phyloP scores from a whole-genome alignment of 2,888 invertebrate species.

The Ophion ventricosus region DNA sequence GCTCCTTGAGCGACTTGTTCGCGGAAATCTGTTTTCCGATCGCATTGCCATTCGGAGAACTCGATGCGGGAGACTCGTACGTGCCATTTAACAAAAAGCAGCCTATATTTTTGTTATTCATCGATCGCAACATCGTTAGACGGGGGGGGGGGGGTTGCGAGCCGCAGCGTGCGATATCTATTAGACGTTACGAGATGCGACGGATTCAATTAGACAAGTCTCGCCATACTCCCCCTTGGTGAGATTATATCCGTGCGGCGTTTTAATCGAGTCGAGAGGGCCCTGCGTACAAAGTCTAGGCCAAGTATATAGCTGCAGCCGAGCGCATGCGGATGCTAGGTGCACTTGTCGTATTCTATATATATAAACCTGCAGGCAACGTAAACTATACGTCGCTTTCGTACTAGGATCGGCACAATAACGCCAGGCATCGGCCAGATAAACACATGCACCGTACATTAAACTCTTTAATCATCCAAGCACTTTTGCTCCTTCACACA shows the following conservation, averaged over 20 bases:
- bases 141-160: not conserved
- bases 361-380: conserved; percentile 1
- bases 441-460: conserved; percentile 14
- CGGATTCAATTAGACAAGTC: conserved; percentile 43
- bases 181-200: conserved; percentile 41
- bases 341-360: conserved; percentile 21
- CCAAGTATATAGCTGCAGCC: conserved; percentile 9
- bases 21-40: not conserved
- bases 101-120: not conserved
- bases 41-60: not conserved
- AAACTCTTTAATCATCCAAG: conserved; percentile 49
- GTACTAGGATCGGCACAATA: conserved; percentile 33
- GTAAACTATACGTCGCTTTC: conserved; percentile 36
- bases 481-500: conserved; percentile 39
- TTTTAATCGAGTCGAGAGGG: conserved; percentile 60
- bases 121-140: conserved; percentile 7
- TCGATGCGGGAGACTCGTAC: not conserved
- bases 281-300: not conserved
- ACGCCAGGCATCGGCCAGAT: conserved; percentile 5
- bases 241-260: conserved; percentile 56
- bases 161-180: conserved; percentile 49
- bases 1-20: not conserved
- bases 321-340: conserved; percentile 1
- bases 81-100: not conserved
- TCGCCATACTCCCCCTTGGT: conserved; percentile 29